phyloP scores from a whole-genome alignment of 1,140 invertebrate genomes.

The Mactra quadrangularis region DNA sequence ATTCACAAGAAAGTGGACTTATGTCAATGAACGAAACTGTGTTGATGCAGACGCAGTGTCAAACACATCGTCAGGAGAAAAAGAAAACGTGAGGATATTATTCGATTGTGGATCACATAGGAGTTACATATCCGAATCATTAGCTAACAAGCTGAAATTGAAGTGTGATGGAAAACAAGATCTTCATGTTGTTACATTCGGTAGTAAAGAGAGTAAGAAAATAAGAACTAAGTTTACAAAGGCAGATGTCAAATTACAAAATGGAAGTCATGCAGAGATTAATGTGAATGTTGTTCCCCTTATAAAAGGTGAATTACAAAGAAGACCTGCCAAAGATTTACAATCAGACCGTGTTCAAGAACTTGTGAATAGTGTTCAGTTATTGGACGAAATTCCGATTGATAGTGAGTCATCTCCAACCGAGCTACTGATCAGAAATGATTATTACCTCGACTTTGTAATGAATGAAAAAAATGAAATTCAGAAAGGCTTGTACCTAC shows the following conservation, averaged over 20 bases:
- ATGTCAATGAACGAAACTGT: neutral
- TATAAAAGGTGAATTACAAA: neutral
- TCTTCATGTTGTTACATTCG: conserved; percentile 7
- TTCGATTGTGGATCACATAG: conserved; percentile 16
- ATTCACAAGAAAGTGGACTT: neutral
- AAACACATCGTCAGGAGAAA: neutral
- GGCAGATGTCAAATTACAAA: neutral
- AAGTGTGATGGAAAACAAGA: conserved; percentile 4
- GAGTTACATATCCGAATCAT: conserved; percentile 7
- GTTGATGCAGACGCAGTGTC: conserved; percentile 16
- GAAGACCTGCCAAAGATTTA: neutral
- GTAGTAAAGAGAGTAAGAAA: neutral
- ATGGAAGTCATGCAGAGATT: conserved; percentile 1
- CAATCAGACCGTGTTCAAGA: conserved; percentile 7
- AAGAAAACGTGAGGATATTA: neutral
- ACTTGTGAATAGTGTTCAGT: neutral
- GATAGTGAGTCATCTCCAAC: neutral
- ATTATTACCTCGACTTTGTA: conserved; percentile 30
- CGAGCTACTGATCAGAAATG: conserved; percentile 17
- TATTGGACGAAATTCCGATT: conserved; percentile 1
- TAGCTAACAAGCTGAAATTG: conserved; percentile 8
- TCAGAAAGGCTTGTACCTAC: no score
- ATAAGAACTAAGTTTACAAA: conserved; percentile 13
- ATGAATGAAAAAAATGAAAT: neutral
- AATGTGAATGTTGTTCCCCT: conserved; percentile 5